Evolutionary conservation across 2,113 vertebrate genomes (phyloP).

Genomic region (Xenus cinereus): DNA sequence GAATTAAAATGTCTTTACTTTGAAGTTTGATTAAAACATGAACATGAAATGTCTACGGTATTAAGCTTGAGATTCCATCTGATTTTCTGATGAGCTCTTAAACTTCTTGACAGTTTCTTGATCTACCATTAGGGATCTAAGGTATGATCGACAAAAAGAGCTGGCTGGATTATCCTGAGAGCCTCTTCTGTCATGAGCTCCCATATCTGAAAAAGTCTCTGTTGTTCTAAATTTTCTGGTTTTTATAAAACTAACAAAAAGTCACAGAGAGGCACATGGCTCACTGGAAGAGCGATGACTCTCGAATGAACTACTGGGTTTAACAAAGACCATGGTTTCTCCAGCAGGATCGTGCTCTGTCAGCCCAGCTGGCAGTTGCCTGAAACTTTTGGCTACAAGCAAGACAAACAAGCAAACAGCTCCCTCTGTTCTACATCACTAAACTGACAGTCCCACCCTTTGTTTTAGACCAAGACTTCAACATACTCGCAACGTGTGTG

Average conservation of each 20-base stretch:
- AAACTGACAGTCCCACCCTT: slow-evolving; percentile 48
- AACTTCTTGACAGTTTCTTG: neutral
- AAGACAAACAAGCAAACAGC: neutral
- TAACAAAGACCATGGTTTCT: neutral
- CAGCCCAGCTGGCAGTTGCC: neutral
- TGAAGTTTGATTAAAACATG: neutral
- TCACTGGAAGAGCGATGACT: neutral
- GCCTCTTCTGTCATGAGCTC: neutral
- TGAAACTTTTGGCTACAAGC: neutral
- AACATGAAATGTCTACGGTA: neutral
- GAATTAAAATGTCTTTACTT: neutral
- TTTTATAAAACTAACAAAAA: neutral
- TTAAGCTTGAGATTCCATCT: neutral
- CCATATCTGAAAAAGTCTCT: neutral
- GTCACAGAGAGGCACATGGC: neutral
- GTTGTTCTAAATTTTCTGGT: neutral
- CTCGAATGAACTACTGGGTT: neutral
- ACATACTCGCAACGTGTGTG: slow-evolving; percentile 31
- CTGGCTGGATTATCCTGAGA: neutral
- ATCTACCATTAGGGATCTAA: neutral
- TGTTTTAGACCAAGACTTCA: slow-evolving; percentile 59
- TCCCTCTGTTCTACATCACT: slow-evolving; percentile 31
- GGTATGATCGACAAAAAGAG: accelerated
- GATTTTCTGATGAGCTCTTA: neutral
- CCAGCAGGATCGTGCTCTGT: neutral